phyloP scores from a whole-genome alignment of 2,888 invertebrate genomes.

The Chirona hameri region DNA sequence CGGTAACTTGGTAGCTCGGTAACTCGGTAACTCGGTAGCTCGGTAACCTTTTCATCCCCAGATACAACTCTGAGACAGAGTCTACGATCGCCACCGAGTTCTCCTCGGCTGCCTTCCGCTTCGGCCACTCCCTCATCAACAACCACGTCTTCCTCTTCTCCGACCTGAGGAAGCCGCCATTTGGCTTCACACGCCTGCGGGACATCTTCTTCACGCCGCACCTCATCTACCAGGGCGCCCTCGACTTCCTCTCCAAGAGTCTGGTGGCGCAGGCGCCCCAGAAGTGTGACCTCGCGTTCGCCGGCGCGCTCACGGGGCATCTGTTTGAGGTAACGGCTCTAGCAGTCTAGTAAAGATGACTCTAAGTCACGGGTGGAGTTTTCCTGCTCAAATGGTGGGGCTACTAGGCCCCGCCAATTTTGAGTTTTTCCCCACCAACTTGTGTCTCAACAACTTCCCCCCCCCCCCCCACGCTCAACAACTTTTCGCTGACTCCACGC shows the following conservation, averaged over 20 bases:
- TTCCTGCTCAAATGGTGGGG: no score
- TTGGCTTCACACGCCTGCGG: background rate
- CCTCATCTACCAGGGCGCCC: background rate
- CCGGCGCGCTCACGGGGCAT: slow-evolving; percentile 32
- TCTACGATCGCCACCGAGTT: background rate
- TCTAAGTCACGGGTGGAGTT: no score
- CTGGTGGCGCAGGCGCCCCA: background rate
- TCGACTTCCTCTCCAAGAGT: background rate
- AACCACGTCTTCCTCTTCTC: slow-evolving; percentile 31
- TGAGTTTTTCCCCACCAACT: no score
- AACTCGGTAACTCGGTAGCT: no score
- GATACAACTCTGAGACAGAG: background rate
- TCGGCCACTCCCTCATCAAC: background rate
- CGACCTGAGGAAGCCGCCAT: background rate
- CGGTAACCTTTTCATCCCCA: background rate
- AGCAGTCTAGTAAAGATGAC: no score
- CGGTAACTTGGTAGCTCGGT: no score
- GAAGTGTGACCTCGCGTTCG: background rate
- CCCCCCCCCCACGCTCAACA: no score
- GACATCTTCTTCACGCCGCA: slow-evolving; percentile 3
- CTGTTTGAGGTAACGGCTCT: slow-evolving; percentile 33
- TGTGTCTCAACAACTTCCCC: no score
- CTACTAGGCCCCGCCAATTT: no score
- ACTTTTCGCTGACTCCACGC: no score
- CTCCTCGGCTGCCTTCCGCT: slow-evolving; percentile 2